phyloP scores from a whole-genome alignment of 2,797 vertebrate species.

The Poliocrania exsul region DNA sequence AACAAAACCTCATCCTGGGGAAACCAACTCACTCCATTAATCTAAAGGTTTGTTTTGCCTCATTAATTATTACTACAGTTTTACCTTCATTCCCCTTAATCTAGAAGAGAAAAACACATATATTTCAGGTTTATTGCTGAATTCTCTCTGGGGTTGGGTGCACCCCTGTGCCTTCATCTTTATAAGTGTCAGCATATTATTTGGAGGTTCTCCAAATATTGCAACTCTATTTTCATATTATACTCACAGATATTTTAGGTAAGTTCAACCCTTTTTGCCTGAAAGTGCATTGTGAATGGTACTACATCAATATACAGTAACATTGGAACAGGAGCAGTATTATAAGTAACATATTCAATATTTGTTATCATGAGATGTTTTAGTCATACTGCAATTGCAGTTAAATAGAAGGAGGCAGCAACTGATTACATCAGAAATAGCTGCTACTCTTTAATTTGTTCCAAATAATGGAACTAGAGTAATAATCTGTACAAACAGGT shows the following conservation, averaged over 20 bases:
- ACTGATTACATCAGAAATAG: neutral
- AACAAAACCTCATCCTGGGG: neutral
- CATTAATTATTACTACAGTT: neutral
- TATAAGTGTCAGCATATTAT: neutral
- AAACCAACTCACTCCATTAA: slow-evolving; percentile 1
- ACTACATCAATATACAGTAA: neutral
- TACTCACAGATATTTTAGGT: neutral
- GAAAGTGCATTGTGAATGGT: neutral
- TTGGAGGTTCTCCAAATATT: neutral
- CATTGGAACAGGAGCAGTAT: neutral
- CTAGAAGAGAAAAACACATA: neutral
- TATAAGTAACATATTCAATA: neutral
- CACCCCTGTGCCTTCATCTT: neutral
- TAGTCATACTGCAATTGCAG: neutral
- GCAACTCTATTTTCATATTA: neutral
- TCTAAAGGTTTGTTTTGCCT: slow-evolving; percentile 1
- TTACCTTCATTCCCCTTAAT: neutral
- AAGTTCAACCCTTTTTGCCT: neutral
- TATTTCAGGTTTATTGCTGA: neutral
- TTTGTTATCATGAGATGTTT: neutral
- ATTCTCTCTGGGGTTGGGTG: neutral
- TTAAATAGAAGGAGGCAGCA: neutral
- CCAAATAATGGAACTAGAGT: neutral
- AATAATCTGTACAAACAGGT: neutral
- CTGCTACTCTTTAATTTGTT: neutral